Evolutionary conservation across 2,797 vertebrate species (phyloP).

Genomic region (Sebastes itinus): DNA sequence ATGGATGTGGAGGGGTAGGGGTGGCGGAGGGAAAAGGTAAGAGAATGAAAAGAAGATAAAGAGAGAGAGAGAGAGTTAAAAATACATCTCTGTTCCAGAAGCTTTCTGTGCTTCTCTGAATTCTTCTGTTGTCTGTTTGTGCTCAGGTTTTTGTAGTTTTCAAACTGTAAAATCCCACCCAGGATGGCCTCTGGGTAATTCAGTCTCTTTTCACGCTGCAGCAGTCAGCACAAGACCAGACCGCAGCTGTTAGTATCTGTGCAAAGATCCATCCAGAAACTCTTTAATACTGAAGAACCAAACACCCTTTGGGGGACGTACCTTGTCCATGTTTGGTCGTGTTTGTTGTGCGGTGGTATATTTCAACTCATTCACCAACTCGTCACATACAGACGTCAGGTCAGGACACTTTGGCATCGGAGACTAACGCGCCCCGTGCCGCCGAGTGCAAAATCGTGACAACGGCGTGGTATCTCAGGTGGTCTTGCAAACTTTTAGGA

Average conservation of each 20-base stretch:
- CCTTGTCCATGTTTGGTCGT: background rate
- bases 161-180: slow-evolving; percentile 24
- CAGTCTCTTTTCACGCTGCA: slow-evolving; percentile 8
- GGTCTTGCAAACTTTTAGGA: too few relatives aligned
- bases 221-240: slow-evolving; percentile 2
- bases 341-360: background rate
- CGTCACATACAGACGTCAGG: background rate
- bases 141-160: slow-evolving; percentile 19
- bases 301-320: background rate
- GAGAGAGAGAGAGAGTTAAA: slow-evolving; percentile 18
- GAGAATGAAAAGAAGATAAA: slow-evolving; percentile 1
- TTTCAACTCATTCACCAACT: background rate
- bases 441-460: too few relatives aligned
- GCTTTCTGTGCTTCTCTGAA: slow-evolving; percentile 25
- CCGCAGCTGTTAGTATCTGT: background rate
- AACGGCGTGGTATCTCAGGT: too few relatives aligned
- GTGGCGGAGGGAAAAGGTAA: background rate
- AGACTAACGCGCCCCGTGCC: too few relatives aligned
- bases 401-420: background rate
- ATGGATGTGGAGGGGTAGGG: background rate
- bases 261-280: slow-evolving; percentile 1
- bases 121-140: slow-evolving; percentile 20
- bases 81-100: slow-evolving; percentile 38
- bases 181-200: slow-evolving; percentile 31
- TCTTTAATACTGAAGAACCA: background rate